phyloP scores from a whole-genome alignment of 2,888 invertebrate species.

The Teleiodes luculella region DNA sequence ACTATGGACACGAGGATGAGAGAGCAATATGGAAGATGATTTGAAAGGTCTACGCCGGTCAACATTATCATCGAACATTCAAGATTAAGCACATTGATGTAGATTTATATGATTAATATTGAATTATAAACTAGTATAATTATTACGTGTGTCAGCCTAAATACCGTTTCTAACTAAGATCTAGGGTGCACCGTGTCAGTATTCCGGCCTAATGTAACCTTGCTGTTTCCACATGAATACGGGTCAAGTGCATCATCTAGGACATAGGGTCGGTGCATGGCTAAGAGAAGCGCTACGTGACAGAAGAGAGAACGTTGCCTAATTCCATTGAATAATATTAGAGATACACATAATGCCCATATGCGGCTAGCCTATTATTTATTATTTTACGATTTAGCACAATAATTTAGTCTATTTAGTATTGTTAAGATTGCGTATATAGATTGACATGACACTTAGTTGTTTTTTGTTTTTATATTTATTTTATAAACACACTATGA shows the following conservation, averaged over 20 bases:
- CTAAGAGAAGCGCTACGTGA: constrained; percentile 61
- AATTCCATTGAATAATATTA: constrained; percentile 23
- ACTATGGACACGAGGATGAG: constrained; percentile 1
- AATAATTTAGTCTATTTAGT: constrained; percentile 25
- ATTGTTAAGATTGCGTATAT: constrained; percentile 26
- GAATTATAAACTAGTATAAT: constrained; percentile 17
- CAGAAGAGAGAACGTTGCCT: constrained; percentile 33
- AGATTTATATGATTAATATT: background rate
- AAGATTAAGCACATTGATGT: constrained; percentile 30
- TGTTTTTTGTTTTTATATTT: constrained; percentile 19
- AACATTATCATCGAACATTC: constrained; percentile 77
- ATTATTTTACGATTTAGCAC: constrained; percentile 22
- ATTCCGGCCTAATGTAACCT: constrained; percentile 13
- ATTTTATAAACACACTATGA: constrained; percentile 25
- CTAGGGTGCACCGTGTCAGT: constrained; percentile 46
- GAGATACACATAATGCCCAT: constrained; percentile 28
- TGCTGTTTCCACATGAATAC: constrained; percentile 17
- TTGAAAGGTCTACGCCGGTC: constrained; percentile 41
- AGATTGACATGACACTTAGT: constrained; percentile 20
- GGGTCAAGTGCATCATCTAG: constrained; percentile 37
- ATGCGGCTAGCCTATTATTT: constrained; percentile 37
- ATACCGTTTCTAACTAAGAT: constrained; percentile 30
- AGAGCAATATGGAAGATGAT: constrained; percentile 13
- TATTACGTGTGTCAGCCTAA: constrained; percentile 23
- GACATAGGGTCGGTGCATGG: constrained; percentile 45